These are phyloP conservation scores for Chrysolina oricalcia DNA, from an alignment of 2,888 invertebrate genomes.

Conservation along the genomic window DNA sequence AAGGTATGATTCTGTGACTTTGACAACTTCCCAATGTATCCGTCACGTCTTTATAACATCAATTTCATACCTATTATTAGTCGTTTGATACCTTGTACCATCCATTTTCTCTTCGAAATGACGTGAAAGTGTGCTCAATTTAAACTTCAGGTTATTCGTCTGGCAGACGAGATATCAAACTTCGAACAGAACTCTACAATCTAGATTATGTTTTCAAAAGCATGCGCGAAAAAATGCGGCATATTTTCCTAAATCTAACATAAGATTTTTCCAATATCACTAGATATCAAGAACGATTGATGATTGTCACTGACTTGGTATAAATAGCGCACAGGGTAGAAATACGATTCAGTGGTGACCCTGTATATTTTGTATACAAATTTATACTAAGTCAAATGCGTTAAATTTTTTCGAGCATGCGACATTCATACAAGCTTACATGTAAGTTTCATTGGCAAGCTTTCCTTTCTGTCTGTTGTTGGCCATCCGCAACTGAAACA, in stretches of 20 bases:
- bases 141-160: neutral
- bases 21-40: neutral
- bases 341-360: constrained; percentile 23
- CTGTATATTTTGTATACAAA: constrained; percentile 46
- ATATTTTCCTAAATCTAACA: constrained; percentile 67
- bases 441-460: constrained; percentile 23
- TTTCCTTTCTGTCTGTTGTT: neutral
- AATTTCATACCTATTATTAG: constrained; percentile 38
- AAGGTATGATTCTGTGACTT: neutral
- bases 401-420: constrained; percentile 65
- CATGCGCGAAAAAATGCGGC: constrained; percentile 40
- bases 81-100: neutral
- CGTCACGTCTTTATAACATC: constrained; percentile 60
- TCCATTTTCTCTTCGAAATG: neutral
- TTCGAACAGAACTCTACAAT: neutral
- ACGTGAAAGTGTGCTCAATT: neutral
- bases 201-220: constrained; percentile 16
- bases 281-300: constrained; percentile 59
- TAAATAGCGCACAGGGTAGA: constrained; percentile 56
- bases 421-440: constrained; percentile 12
- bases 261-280: constrained; percentile 64
- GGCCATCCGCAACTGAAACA: neutral
- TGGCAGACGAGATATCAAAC: neutral
- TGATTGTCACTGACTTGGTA: constrained; percentile 70
- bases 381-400: constrained; percentile 68